Evolutionary conservation across 2,888 invertebrate genomes (phyloP), one percentile per base, ranked within the genome.

Genomic region (Bombylius major): DNA sequence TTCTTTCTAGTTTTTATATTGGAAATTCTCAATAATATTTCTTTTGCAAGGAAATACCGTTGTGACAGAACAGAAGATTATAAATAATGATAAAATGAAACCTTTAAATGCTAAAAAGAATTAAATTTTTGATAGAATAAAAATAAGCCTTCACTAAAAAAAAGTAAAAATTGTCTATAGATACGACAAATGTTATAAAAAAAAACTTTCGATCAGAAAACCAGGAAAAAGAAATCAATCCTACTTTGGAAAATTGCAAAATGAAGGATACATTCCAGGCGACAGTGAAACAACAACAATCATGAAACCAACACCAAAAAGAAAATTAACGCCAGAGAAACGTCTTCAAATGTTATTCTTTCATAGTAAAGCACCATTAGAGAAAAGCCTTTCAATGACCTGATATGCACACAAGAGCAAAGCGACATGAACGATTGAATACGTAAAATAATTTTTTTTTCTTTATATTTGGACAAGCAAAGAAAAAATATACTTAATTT

Each of bases 321-420:
- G 70, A 47, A 75, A 72, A 64, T 62, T 73, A 42, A 70, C 75
- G 1, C 72, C 76, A 1, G 79, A 81, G 53, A 76, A 72, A 56
- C 77, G 75, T 62, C 64, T 80, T 5, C 77, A 78, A 56, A 77
- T 76, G 51, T 67, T 82, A 42, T 64, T 82, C 36, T 71, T 82
- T 2, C n/a, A 45, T 45, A 78, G 78, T 0, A 81, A 77, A 61
- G 80, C 80, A 9, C 83, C 86, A 0, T 69, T 90, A 50, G 87
- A 88, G 67, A 90, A 90, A 70, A 88, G 89, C 1, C 75, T 83
- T 14, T 90, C 90, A 0, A 84, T 91, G 83, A n/a, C 90, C 91
- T 11, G 39, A 42, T 42, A 42, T 42, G 5, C 39, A 42, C 4
- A 42, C 39, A 11, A 42, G 39, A 42, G 78, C 78, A 4, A 89